Base-by-base conservation (phyloP, 2,888 invertebrate species). In the Criorhina ranunculi region DNA sequence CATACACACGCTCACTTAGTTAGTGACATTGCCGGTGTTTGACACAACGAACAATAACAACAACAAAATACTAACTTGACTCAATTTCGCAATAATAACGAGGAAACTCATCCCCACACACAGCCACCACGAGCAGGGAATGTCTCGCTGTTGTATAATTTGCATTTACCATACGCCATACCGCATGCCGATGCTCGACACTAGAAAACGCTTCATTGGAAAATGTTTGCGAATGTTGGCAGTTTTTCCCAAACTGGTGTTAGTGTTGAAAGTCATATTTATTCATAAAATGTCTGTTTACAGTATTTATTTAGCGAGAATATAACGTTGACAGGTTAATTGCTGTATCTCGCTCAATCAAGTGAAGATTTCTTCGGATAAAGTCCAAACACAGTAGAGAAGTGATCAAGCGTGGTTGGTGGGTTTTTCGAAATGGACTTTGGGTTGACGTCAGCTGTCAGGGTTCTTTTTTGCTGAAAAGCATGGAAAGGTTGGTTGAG, bases 81-180 rank as follows among this genome's bases (percentile, higher is more conserved):
- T 81, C 44, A 42, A 77, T 67, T 72, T 67, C 49, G 12, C 33
- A 77, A 53, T 76, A 72, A 82, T 75, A 46, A 55, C 24, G 33
- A 49, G 73, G 35, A 73, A 37, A 51, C 49, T 15, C 40, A 62
- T 70, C 35, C 40, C 62, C 35, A 17, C 8, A 37, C 37, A 8
- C 42, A 33, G 44, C 33, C 12, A 31, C 29, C 46, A 59, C 29
- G 51, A 37, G 49, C 24, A 7, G 35, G 17, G 57, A 46, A 35
- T 57, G 24, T 24, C 35, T 51, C 15, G 29, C 15, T 46, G 69
- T 57, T 55, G 53, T 55, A 15, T 57, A 57, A 40, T 46, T n/a
- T 44, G 9, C 53, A 60, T 67, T 60, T 37, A 46, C n/a, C n/a
- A n/a, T n/a, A n/a, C n/a, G n/a, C n/a, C n/a, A n/a, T n/a, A n/a